These are phyloP conservation scores for Sesia bembeciformis DNA, from an alignment of 2,888 invertebrate genomes.

Conservation along the genomic window DNA sequence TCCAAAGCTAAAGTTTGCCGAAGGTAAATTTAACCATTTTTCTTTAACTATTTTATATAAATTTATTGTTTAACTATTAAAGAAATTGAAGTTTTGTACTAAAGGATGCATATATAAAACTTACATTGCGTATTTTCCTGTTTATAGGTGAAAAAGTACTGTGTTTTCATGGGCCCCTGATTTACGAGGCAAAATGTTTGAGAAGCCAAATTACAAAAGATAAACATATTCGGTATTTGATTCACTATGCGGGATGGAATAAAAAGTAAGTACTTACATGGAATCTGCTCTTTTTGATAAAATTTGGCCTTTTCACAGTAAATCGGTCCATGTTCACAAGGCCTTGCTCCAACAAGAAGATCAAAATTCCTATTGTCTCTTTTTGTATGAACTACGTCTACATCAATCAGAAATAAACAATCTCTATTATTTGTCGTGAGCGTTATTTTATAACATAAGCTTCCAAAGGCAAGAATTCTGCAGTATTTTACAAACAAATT, in stretches of 20 bases:
- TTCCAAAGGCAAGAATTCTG: too few relatives aligned
- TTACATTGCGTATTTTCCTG: neutral
- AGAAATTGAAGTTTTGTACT: neutral
- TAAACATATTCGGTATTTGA: slow-evolving; percentile 91
- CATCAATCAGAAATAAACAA: too few relatives aligned
- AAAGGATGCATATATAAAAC: neutral
- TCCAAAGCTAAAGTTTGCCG: slow-evolving; percentile 82
- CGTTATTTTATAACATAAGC: too few relatives aligned
- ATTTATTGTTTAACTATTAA: neutral
- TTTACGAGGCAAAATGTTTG: slow-evolving; percentile 97
- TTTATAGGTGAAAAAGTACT: slow-evolving; percentile 89
- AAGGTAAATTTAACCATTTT: slow-evolving; percentile 66
- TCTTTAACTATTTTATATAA: too few relatives aligned
- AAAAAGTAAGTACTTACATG: slow-evolving; percentile 83
- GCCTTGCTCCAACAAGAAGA: too few relatives aligned
- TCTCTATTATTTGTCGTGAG: too few relatives aligned
- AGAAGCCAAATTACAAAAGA: slow-evolving; percentile 88
- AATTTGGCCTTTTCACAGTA: too few relatives aligned
- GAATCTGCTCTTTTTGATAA: too few relatives aligned
- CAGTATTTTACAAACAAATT: too few relatives aligned
- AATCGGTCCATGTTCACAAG: too few relatives aligned
- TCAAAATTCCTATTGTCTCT: too few relatives aligned
- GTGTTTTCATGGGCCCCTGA: slow-evolving; percentile 96
- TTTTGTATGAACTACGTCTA: too few relatives aligned
- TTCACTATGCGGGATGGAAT: slow-evolving; percentile 98